Conservation (phyloP, 2,113 vertebrate species). For the Leuciscus idus region DNA sequence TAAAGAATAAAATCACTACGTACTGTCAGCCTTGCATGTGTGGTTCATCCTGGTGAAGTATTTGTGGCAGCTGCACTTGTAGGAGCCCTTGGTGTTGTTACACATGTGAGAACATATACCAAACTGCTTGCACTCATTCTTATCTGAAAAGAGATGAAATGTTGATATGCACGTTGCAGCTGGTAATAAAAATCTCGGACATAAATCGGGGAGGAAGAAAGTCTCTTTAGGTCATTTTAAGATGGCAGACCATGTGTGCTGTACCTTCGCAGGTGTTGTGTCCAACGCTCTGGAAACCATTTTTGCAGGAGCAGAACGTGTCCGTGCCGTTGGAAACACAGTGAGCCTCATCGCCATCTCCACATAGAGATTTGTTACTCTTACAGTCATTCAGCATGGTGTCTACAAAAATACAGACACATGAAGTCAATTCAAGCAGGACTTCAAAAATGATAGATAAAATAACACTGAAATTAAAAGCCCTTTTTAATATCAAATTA, state of each 20-base stretch:
- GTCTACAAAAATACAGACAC: conserved; percentile 66
- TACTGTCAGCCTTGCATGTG: conserved; percentile 95
- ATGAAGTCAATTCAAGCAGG: neutral
- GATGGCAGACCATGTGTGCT: neutral
- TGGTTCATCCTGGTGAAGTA: conserved; percentile 90
- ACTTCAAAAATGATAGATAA: too few species aligned
- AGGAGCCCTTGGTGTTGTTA: conserved; percentile 95
- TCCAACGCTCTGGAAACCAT: conserved; percentile 87
- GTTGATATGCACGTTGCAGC: neutral
- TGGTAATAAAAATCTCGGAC: neutral
- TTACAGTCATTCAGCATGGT: conserved; percentile 84
- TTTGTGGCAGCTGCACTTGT: conserved; percentile 91
- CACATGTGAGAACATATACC: conserved; percentile 93
- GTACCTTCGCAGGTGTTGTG: conserved; percentile 89
- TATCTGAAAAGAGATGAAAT: conserved; percentile 73
- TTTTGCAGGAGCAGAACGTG: conserved; percentile 89
- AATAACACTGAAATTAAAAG: neutral
- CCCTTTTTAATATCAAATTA: neutral
- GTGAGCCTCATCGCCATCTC: conserved; percentile 84
- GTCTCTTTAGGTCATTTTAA: neutral
- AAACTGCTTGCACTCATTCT: conserved; percentile 90
- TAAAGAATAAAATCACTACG: conserved; percentile 23
- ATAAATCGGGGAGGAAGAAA: neutral
- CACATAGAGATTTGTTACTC: conserved; percentile 86
- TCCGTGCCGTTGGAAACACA: conserved; percentile 80